phyloP scores from a whole-genome alignment of 2,888 invertebrate species.

The Macrosoma leucophasiata region DNA sequence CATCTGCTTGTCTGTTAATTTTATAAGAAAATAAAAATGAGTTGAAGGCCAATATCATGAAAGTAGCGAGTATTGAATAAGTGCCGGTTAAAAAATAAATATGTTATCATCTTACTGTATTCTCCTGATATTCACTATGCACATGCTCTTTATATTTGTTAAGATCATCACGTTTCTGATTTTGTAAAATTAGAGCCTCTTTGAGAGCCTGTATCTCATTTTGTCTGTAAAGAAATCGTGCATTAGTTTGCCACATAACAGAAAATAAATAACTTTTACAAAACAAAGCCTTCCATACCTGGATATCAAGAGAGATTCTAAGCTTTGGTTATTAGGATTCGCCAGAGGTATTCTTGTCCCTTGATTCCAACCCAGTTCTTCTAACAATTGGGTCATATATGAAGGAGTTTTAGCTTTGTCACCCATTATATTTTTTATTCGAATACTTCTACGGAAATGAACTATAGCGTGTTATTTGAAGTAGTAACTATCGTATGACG shows the following conservation, averaged over 20 bases:
- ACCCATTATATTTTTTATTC: constrained; percentile 45
- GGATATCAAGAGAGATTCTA: constrained; percentile 51
- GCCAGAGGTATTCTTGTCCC: constrained; percentile 88
- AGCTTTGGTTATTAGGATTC: constrained; percentile 79
- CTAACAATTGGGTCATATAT: constrained; percentile 78
- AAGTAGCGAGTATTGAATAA: too few relatives aligned
- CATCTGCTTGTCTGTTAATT: too few relatives aligned
- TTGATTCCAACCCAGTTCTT: constrained; percentile 83
- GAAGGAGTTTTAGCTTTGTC: constrained; percentile 42
- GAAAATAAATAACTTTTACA: constrained; percentile 6
- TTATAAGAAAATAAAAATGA: too few relatives aligned
- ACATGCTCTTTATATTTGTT: constrained; percentile 61
- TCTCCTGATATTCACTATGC: constrained; percentile 64
- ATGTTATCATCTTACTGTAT: constrained; percentile 66
- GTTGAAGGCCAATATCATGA: too few relatives aligned
- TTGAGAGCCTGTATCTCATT: constrained; percentile 61
- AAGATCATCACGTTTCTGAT: constrained; percentile 57
- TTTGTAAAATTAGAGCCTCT: constrained; percentile 50
- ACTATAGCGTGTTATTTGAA: not conserved
- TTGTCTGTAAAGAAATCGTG: constrained; percentile 51
- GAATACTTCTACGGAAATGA: constrained; percentile 19
- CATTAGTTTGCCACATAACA: too few relatives aligned
- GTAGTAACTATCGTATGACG: constrained; percentile 4
- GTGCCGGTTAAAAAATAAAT: too few relatives aligned
- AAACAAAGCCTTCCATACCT: constrained; percentile 36